phyloP scores from a whole-genome alignment of 2,113 vertebrate species.

The Neolamprologus sp. region DNA sequence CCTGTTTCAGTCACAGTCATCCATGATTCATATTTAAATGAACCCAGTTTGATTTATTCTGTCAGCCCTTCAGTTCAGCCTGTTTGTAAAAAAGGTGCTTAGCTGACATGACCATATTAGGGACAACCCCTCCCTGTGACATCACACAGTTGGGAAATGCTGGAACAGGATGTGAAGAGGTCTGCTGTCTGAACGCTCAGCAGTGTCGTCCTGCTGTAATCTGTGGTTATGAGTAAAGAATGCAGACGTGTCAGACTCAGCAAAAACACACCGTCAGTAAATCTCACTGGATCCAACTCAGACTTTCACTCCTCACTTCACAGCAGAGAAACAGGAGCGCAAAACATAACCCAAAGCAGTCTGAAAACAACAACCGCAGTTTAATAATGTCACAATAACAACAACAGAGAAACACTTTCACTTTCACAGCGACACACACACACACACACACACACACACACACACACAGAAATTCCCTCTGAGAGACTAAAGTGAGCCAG shows the following conservation, averaged over 20 bases:
- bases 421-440: not conserved
- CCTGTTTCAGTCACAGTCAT: no score
- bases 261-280: accelerated
- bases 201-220: not conserved
- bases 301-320: not conserved
- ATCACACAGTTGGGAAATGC: accelerated
- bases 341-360: not conserved
- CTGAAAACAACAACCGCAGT: accelerated
- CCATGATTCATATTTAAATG: not conserved
- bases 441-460: no score
- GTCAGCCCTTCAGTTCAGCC: not conserved
- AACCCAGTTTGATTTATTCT: not conserved
- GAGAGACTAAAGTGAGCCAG: not conserved
- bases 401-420: not conserved
- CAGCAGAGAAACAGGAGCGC: accelerated
- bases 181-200: accelerated
- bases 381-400: accelerated
- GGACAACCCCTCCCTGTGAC: not conserved
- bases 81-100: not conserved
- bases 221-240: not conserved
- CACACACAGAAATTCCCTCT: no score
- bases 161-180: not conserved
- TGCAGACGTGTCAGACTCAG: accelerated
- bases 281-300: not conserved
- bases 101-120: accelerated